Base-by-base conservation (phyloP, 2,113 vertebrate genomes). In the Aptenodytes forsteri region DNA sequence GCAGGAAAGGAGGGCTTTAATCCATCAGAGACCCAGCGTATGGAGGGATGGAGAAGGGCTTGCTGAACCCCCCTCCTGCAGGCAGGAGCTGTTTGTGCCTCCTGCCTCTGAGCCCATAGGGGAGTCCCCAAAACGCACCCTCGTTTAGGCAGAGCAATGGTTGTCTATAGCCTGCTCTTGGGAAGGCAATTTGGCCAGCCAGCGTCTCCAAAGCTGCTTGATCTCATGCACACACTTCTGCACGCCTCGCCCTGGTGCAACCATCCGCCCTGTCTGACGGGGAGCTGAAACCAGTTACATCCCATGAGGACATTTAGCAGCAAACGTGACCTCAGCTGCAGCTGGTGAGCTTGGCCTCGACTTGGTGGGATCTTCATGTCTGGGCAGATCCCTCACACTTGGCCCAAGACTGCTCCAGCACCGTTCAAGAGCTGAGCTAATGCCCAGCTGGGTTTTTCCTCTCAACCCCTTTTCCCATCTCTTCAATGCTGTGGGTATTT, bases 1-100 rank as follows among this genome's bases (percentile, higher is more conserved):
- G 44, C 4, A 2, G 70, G 47, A 10, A 27, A 19, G 32, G 42
- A 36, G 19, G 19, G 15, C 8, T 52, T 38, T 9, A 13, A n/a
- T 40, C 19, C 20, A 0, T 2, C 30, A 4, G 13, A 61, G 26
- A 47, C 25, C 13, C 27, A 3, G 10, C 1, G 0, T 27, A 1
- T 3, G 61, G 21, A 55, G 69, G n/a, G 21, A 8, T 42, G 62
- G 85, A 73, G 76, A 56, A 61, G 66, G 49, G 20, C 18, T 52
- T 16, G 49, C 56, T 64, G 79, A 54, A 13, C 22, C 19, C 34
- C 13, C 1, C 16, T n/a, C n/a, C n/a, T 52, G 20, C 21, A 36
- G 56, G 27, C 50, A 46, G 82, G 44, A 67, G 13, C 17, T 56
- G 22, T 12, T 61, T 34, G 30, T 56, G 30, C 29, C 49, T 29